Conservation (phyloP, 2,113 vertebrate genomes). For the Tachuris rubrigastra region DNA sequence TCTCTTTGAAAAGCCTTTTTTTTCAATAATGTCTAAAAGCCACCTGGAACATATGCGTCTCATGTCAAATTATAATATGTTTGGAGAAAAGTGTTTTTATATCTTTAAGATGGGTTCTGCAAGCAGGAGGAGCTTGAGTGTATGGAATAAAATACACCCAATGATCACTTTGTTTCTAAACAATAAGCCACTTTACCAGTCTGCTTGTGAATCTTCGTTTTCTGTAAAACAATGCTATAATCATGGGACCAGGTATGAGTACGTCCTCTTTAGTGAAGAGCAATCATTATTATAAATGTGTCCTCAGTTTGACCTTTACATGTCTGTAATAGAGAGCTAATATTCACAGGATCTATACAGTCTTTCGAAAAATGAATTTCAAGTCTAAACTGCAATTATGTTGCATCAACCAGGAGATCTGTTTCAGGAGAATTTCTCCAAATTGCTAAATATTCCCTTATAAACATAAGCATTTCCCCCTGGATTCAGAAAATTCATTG, state of each 20-base stretch:
- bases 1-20: neutral
- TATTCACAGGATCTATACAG: neutral
- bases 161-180: neutral
- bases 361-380: neutral
- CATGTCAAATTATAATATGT: neutral
- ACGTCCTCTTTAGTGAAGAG: neutral
- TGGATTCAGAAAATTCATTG: neutral
- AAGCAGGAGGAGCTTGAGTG: rapidly evolving
- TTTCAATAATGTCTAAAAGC: neutral
- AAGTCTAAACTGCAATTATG: neutral
- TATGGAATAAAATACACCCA: neutral
- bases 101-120: neutral
- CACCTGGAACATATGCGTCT: neutral
- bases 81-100: neutral
- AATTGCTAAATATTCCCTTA: neutral
- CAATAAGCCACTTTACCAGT: neutral
- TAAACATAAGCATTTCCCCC: neutral
- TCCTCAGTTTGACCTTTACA: neutral
- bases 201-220: neutral
- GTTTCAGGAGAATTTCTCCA: neutral
- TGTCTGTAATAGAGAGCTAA: neutral
- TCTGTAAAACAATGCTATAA: neutral
- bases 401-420: neutral
- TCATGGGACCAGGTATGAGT: neutral
- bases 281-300: neutral